A percentile compares a stretch with the other conserved stretches of the same genome.
These are phyloP conservation scores for Psittacus erithacus DNA, from an alignment of 2,113 vertebrate genomes.

Conservation along the genomic window DNA sequence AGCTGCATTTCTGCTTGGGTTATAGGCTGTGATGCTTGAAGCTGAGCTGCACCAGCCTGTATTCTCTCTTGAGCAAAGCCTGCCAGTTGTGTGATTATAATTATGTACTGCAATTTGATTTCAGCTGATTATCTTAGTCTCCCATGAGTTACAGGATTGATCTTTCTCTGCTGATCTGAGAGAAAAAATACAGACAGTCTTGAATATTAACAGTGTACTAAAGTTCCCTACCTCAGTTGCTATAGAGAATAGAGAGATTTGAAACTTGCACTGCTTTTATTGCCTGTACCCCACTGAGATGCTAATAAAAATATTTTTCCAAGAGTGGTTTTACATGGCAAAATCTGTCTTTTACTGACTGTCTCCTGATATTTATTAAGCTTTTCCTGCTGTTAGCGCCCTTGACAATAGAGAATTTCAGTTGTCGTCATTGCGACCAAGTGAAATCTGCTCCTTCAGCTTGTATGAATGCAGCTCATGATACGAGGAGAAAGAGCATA, in stretches of 20 bases:
- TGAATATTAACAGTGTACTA: neutral
- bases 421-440: neutral
- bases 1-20: slow-evolving; percentile 9
- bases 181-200: neutral
- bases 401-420: neutral
- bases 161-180: slow-evolving; percentile 34
- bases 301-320: slow-evolving; percentile 27
- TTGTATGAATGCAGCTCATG: neutral
- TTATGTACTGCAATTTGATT: slow-evolving; percentile 38
- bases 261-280: neutral
- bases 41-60: neutral
- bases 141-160: neutral
- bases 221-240: neutral
- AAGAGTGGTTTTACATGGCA: slow-evolving; percentile 27
- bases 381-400: neutral
- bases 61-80: slow-evolving; percentile 17
- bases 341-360: slow-evolving; percentile 9
- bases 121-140: slow-evolving; percentile 50
- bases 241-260: neutral
- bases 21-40: neutral
- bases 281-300: neutral
- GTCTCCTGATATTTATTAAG: slow-evolving; percentile 14
- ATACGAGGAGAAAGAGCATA: neutral
- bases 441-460: neutral
- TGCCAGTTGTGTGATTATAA: slow-evolving; percentile 59